Evolutionary conservation across 2,888 invertebrate species (phyloP), one percentile per base, ranked within the genome.

Genomic region (Camptogramma bilineatum): DNA sequence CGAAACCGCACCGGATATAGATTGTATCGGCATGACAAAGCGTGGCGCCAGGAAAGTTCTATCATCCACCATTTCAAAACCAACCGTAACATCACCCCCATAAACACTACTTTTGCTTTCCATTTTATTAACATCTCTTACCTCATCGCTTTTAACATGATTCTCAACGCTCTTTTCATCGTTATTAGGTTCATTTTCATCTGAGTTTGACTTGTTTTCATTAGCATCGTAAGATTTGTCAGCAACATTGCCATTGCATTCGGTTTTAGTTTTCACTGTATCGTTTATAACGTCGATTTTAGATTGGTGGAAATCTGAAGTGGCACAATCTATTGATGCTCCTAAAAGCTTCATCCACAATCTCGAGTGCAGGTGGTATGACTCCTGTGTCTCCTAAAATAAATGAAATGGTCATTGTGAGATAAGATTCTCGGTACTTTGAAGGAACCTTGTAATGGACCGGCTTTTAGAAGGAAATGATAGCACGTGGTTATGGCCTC

Each of bases 1-100:
- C 88, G 84, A 92, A 93, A 90, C 90, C 87, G 85, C 90, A 91
- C 91, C 93, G 93, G 93, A 93, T 89, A 89, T 86, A 88, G 92
- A 93, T 93, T 75, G 84, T 87, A 93, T 92, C 91, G 87, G 83
- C 86, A 91, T 91, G 92, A 91, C 91, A 92, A 91, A 90, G 92
- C 91, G 82, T 86, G 91, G 93, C 93, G 93, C 93, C 91, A 88
- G 73, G 79, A 84, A 82, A 83, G 72, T 80, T 78, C 42, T 52
- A 59, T 17, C 46, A 34, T 0, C 59, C 4, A 7, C 13, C 61
- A 54, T 2, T 57, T 54, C 3, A 83, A 73, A 71, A 57, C 70
- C 57, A 66, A 77, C 80, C 70, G 64, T 80, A 80, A 61, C 0
- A 1, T 0, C n/a, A 24, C n/a, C 0, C 0, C 0, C 0, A 39